phyloP scores from a whole-genome alignment of 92 coral and sea anemone genomes.

The Epizoanthus ramosus region DNA sequence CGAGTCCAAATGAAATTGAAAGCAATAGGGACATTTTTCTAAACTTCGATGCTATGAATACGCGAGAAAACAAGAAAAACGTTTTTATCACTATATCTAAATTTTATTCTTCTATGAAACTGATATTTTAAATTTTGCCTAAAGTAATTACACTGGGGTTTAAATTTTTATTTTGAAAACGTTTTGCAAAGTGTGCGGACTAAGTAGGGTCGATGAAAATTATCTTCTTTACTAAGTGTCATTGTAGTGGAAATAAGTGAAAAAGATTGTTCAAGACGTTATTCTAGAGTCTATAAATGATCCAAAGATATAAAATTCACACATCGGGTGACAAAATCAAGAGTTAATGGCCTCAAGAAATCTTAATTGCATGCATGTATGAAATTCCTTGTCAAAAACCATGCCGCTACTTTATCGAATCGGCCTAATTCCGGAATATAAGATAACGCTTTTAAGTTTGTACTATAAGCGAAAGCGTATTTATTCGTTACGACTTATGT shows the following conservation, averaged over 20 bases:
- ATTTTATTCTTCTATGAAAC: neutral
- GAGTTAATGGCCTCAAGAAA: neutral
- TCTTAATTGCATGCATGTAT: neutral
- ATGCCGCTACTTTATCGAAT: neutral
- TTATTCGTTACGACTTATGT: too few relatives aligned
- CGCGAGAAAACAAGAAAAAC: neutral
- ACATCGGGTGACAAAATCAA: constrained; percentile 1
- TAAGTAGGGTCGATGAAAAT: neutral
- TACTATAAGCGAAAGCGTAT: too few relatives aligned
- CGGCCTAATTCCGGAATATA: neutral
- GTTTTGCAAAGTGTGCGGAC: neutral
- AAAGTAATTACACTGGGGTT: too few relatives aligned
- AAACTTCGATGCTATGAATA: neutral
- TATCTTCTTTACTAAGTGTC: neutral
- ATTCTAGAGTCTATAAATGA: neutral
- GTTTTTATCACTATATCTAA: neutral
- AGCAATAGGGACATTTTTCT: neutral
- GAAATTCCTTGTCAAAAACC: neutral
- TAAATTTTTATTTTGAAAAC: too few relatives aligned
- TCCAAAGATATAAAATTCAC: neutral
- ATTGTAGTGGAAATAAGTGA: neutral
- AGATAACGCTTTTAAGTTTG: neutral
- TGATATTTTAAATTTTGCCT: neutral
- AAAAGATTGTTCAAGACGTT: neutral
- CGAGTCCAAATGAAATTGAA: neutral